phyloP scores from a whole-genome alignment of 1,140 invertebrate species.

The Danaus plexippus region DNA sequence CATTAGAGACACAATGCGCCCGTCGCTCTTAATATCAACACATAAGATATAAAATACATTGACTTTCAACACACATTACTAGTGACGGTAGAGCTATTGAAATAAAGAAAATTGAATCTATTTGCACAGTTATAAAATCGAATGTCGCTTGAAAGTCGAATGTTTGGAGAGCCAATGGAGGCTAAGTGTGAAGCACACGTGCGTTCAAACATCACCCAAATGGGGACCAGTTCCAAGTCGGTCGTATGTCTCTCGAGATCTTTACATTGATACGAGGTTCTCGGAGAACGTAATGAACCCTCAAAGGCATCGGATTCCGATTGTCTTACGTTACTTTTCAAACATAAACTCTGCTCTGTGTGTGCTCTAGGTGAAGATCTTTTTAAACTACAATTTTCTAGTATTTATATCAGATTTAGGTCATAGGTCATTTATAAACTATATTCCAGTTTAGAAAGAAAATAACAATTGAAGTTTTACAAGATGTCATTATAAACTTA shows the following conservation, averaged over 20 bases:
- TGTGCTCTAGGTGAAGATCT: conserved; percentile 1
- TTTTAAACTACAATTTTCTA: not conserved
- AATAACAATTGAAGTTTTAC: too few relatives aligned
- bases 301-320: conserved; percentile 32
- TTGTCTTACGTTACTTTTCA: conserved; percentile 18
- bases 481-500: too few relatives aligned
- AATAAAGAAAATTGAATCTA: conserved; percentile 16
- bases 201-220: conserved; percentile 56
- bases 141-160: conserved; percentile 17
- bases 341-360: not conserved
- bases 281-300: conserved; percentile 43
- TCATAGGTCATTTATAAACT: not conserved
- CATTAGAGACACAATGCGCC: conserved; percentile 16
- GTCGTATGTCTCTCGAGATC: conserved; percentile 45
- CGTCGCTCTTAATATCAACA: conserved; percentile 4
- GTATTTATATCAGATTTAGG: not conserved
- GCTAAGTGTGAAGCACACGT: conserved; percentile 60
- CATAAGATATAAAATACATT: conserved; percentile 23
- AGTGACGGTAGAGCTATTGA: conserved; percentile 23
- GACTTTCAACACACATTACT: conserved; percentile 26
- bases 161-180: conserved; percentile 30
- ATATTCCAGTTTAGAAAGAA: too few relatives aligned
- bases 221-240: conserved; percentile 49
- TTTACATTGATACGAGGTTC: conserved; percentile 49
- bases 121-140: conserved; percentile 13